A percentile compares a stretch with the other conserved stretches of the same genome.
phyloP scores from a whole-genome alignment of 2,888 invertebrate genomes.

The Cephus pygmeus region DNA sequence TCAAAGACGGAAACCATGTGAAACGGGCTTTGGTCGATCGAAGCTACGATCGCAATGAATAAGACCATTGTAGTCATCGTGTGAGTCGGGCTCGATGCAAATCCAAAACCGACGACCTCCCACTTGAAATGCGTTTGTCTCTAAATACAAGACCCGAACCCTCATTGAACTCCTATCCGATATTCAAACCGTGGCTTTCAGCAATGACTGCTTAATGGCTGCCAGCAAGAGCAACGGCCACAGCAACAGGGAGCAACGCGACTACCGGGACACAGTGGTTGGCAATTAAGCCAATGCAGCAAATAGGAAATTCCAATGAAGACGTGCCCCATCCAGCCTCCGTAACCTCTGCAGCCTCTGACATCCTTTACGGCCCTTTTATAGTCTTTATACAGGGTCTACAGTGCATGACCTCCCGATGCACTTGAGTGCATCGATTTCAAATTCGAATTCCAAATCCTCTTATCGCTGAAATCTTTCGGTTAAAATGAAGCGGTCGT shows the following conservation, averaged over 20 bases:
- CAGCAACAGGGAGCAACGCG: neutral
- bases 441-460: neutral
- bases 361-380: neutral
- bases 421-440: neutral
- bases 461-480: neutral
- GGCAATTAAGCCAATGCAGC: neutral
- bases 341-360: neutral
- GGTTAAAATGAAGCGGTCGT: neutral
- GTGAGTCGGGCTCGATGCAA: neutral
- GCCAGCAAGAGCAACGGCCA: neutral
- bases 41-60: neutral
- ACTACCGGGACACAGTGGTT: neutral
- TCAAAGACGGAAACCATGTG: neutral
- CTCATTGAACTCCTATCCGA: neutral
- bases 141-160: neutral
- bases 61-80: neutral
- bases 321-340: neutral
- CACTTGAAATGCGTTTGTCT: neutral
- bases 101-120: neutral
- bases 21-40: neutral
- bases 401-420: neutral
- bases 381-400: neutral
- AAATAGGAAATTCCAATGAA: slow-evolving; percentile 1
- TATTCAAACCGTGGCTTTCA: neutral
- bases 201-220: neutral